phyloP scores from a whole-genome alignment of 2,888 invertebrate species.

The Rambutsinella grinnellia region DNA sequence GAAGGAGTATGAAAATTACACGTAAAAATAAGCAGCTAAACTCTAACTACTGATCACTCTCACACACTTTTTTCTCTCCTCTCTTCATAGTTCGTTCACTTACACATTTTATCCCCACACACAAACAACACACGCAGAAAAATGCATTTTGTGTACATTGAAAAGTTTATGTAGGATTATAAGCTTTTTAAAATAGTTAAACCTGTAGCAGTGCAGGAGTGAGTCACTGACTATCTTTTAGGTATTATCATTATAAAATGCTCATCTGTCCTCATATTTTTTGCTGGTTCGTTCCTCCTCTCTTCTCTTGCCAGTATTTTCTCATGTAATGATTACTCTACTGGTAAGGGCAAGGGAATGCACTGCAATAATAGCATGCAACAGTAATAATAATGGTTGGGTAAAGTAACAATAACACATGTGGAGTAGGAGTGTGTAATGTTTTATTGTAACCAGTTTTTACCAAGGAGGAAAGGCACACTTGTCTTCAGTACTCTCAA shows the following conservation, averaged over 20 bases:
- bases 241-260: constrained; percentile 2
- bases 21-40: not conserved
- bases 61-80: not conserved
- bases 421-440: not conserved
- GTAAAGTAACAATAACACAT: constrained; percentile 3
- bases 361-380: not conserved
- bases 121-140: constrained; percentile 31
- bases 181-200: too few species aligned
- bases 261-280: constrained; percentile 21
- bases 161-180: too few species aligned
- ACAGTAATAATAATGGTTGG: not conserved
- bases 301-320: not conserved
- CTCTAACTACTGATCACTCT: not conserved
- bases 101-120: constrained; percentile 11
- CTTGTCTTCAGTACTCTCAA: not conserved
- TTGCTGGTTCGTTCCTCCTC: not conserved
- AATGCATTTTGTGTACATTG: constrained; percentile 38
- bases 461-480: not conserved
- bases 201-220: too few species aligned
- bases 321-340: not conserved
- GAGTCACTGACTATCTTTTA: too few species aligned
- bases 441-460: not conserved
- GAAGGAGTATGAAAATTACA: not conserved
- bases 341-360: not conserved
- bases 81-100: constrained; percentile 27